These are phyloP conservation scores for Coptodon rendalli DNA, from an alignment of 2,113 vertebrate genomes.

Conservation along the genomic window DNA sequence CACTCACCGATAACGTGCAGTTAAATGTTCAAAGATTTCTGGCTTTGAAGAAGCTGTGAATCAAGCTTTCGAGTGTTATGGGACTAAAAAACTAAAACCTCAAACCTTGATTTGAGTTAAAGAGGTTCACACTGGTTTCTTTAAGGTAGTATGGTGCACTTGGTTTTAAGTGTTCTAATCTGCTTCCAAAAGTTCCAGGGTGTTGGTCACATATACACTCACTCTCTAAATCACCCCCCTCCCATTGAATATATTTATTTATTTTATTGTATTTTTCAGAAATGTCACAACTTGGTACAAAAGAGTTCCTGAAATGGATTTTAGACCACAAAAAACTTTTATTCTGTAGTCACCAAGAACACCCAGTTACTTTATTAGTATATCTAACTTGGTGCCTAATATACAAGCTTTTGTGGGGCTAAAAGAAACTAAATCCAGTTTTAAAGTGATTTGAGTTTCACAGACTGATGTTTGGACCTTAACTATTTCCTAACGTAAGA, in stretches of 20 bases:
- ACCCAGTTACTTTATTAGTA: not conserved
- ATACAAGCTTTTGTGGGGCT: not conserved
- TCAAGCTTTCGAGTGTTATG: not conserved
- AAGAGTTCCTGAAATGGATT: not conserved
- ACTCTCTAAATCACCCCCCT: no score
- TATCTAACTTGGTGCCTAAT: not conserved
- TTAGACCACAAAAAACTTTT: not conserved
- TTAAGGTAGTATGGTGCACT: not conserved
- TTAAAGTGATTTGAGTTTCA: not conserved
- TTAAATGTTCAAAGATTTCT: not conserved
- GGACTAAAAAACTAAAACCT: not conserved
- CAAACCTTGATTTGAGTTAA: not conserved
- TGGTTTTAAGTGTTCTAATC: not conserved
- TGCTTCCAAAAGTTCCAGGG: not conserved
- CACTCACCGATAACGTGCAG: not conserved
- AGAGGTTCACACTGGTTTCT: not conserved
- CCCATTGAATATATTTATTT: not conserved
- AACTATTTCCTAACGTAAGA: not conserved
- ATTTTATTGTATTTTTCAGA: not conserved
- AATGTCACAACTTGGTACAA: not conserved
- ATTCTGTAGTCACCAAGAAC: not conserved
- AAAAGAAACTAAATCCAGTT: not conserved
- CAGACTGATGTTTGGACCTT: not conserved
- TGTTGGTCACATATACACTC: not conserved
- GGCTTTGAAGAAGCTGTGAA: not conserved